phyloP scores from a whole-genome alignment of 1,140 invertebrate genomes.

The Agrypnia vestita region DNA sequence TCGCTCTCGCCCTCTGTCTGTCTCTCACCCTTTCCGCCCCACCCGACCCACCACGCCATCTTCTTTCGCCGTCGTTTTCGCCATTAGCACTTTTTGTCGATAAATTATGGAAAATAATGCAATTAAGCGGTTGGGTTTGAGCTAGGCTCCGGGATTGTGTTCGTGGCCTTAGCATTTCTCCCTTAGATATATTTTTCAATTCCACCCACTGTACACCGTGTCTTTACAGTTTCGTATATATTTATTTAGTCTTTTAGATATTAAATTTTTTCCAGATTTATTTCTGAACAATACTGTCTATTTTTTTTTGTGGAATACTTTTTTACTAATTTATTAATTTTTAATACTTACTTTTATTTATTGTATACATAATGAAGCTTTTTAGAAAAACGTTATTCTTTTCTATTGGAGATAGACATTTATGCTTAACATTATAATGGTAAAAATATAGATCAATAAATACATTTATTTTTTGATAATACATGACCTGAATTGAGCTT shows the following conservation, averaged over 20 bases:
- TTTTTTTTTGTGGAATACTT: no score
- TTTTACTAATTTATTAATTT: no score
- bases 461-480: no score
- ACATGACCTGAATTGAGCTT: no score
- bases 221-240: slow-evolving; percentile 26
- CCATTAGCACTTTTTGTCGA: slow-evolving; percentile 61
- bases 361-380: no score
- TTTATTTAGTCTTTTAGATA: neutral
- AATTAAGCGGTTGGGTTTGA: slow-evolving; percentile 56
- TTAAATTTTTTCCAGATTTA: no score
- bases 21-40: slow-evolving; percentile 14
- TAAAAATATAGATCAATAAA: no score
- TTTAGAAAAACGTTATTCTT: no score
- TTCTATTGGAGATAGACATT: no score
- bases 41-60: slow-evolving; percentile 3
- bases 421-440: no score
- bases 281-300: no score
- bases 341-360: no score
- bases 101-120: slow-evolving; percentile 62
- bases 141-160: slow-evolving; percentile 47
- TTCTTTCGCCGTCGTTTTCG: slow-evolving; percentile 15
- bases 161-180: slow-evolving; percentile 12
- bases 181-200: slow-evolving; percentile 49
- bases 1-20: neutral
- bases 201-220: slow-evolving; percentile 22